Evolutionary conservation across 2,888 invertebrate genomes (phyloP).

Genomic region (Tenthredo scrophulariae): DNA sequence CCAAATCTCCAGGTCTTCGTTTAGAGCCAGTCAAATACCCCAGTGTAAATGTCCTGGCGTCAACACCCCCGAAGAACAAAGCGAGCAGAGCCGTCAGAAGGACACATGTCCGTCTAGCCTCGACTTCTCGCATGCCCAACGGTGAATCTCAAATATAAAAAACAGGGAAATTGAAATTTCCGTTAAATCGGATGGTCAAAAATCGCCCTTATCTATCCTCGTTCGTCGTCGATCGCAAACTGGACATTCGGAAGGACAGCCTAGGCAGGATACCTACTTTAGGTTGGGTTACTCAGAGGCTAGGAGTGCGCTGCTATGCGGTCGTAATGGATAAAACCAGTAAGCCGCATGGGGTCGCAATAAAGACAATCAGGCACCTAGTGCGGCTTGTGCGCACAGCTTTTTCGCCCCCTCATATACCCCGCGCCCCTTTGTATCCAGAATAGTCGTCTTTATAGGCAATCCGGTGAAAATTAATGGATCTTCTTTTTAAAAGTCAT

Average conservation of each 20-base stretch:
- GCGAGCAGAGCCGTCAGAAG: constrained; percentile 63
- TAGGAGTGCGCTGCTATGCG: constrained; percentile 49
- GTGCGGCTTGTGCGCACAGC: constrained; percentile 38
- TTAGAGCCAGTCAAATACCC: constrained; percentile 94
- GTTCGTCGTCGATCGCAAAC: constrained; percentile 35
- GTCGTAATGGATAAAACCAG: constrained; percentile 68
- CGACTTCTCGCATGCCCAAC: constrained; percentile 70
- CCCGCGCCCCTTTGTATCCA: not conserved
- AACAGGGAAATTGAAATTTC: not conserved
- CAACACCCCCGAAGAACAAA: constrained; percentile 64
- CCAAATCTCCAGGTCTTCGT: constrained; percentile 87
- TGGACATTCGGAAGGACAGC: constrained; percentile 4
- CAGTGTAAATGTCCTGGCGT: constrained; percentile 85
- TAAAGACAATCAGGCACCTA: constrained; percentile 69
- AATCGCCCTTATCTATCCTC: not conserved
- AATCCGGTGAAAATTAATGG: constrained; percentile 42
- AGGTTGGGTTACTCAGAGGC: constrained; percentile 44
- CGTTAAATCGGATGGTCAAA: not conserved
- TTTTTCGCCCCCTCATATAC: constrained; percentile 1
- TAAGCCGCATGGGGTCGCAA: constrained; percentile 68
- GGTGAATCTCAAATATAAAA: constrained; percentile 44
- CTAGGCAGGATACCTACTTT: constrained; percentile 30
- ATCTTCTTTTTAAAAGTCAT: constrained; percentile 33
- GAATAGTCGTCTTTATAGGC: constrained; percentile 19
- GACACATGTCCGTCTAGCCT: constrained; percentile 69